phyloP scores from a whole-genome alignment of 1,140 invertebrate species.

The Coenobita brevimanus region DNA sequence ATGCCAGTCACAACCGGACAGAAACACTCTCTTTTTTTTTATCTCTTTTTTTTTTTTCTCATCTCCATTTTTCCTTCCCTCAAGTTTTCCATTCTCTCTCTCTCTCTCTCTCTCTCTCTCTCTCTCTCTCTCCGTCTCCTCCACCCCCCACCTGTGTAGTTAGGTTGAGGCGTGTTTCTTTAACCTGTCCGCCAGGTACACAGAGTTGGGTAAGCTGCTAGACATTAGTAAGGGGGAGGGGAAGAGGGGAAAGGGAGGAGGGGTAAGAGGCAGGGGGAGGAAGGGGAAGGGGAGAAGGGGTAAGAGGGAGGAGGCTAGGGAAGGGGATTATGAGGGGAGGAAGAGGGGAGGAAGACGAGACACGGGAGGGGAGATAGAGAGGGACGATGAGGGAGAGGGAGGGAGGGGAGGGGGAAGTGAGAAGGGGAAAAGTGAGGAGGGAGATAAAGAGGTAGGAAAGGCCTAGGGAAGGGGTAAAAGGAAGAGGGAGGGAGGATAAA shows the following conservation, averaged over 20 bases:
- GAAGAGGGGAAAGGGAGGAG: conserved; percentile 49
- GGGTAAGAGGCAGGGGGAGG: background rate
- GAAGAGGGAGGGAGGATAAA: background rate
- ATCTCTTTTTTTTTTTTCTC: too few species aligned
- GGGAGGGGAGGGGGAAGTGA: background rate
- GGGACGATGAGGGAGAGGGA: background rate
- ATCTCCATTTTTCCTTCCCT: too few species aligned
- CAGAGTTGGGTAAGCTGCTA: background rate
- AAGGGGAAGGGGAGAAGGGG: background rate
- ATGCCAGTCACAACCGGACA: too few species aligned
- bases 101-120: too few species aligned
- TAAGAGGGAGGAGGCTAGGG: conserved; percentile 9
- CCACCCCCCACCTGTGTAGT: background rate
- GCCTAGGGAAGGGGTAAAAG: background rate
- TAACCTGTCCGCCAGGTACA: background rate
- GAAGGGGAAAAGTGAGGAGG: background rate
- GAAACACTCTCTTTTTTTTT: too few species aligned
- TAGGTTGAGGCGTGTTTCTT: background rate
- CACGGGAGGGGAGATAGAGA: background rate
- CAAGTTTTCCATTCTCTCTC: too few species aligned
- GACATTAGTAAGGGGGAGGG: conserved; percentile 19
- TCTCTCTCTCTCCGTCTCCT: background rate
- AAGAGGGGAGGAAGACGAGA: background rate
- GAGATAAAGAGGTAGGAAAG: too few species aligned
- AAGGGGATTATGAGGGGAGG: background rate